phyloP scores from a whole-genome alignment of 2,888 invertebrate genomes.

The Meiosimyza platycephala region DNA sequence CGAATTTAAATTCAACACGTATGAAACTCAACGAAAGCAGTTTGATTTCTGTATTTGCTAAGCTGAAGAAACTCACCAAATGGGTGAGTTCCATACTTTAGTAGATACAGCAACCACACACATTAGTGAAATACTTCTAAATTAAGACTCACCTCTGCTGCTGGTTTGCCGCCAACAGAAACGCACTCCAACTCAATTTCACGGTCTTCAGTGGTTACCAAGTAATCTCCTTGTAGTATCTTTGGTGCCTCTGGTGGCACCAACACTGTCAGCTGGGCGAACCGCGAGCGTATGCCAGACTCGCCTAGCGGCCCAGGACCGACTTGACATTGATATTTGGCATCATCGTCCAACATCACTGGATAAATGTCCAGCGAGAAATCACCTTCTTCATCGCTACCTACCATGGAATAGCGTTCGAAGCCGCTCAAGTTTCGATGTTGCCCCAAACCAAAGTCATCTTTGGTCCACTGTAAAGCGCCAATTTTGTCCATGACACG shows the following conservation, averaged over 20 bases:
- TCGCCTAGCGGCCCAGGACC: conserved; percentile 81
- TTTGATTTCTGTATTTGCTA: too few species aligned
- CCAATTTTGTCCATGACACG: conserved; percentile 90
- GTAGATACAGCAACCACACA: too few species aligned
- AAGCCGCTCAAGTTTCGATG: conserved; percentile 91
- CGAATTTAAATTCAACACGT: too few species aligned
- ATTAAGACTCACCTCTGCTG: conserved; percentile 80
- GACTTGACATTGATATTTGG: conserved; percentile 94
- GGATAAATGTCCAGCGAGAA: conserved; percentile 91
- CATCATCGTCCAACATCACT: conserved; percentile 92
- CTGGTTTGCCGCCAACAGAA: conserved; percentile 91
- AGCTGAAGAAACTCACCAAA: too few species aligned
- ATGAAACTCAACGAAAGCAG: too few species aligned
- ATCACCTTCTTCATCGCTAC: conserved; percentile 93
- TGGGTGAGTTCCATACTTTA: too few species aligned
- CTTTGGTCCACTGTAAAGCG: conserved; percentile 95
- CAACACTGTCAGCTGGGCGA: conserved; percentile 85
- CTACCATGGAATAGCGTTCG: conserved; percentile 95
- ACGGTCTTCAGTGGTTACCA: conserved; percentile 88
- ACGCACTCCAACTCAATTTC: conserved; percentile 92
- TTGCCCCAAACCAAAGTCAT: conserved; percentile 94
- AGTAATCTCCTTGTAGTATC: conserved; percentile 85
- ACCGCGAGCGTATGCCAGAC: conserved; percentile 85
- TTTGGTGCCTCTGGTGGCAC: conserved; percentile 92
- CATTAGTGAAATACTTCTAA: too few species aligned